Evolutionary conservation across 2,797 vertebrate species (phyloP), one percentile per base, ranked within the genome.

Genomic region (Malacoraja senta): DNA sequence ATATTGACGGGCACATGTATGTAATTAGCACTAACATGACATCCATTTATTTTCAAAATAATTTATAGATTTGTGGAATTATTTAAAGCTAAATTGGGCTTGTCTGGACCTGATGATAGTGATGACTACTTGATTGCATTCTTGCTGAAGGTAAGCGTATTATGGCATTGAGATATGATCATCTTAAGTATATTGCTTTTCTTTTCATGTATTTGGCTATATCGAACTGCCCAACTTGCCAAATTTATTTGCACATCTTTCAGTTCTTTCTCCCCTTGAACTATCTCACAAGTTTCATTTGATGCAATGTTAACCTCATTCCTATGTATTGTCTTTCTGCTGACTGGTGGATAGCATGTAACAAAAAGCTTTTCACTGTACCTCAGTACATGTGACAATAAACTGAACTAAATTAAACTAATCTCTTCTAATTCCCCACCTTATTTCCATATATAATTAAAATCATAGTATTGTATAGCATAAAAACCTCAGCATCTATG

Each of bases 1-100:
- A 10, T 68, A 9, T 32, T 91, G 35, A 76, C 19, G 24, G 88
- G 17, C 9, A 32, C 26, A 86, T 65, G 3, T 44, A 61, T 86
- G 58, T 86, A 63, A 6, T 86, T 86, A 91, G 21, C 35, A 91
- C 32, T 72, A 10, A 91, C 68, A 29, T 72, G 35, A 29, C n/a
- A 53, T 32, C 19, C 24, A 91, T 76, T 91, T 76, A 92, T 24
- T 26, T 92, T 76, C 38, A 74, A 44, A 74, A 29, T 24, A 74
- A 91, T 53, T 53, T 94, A 94, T 94, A 98, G 97, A 94, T 96
- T 97, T 94, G 96, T 96, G 93, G 96, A 97, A 93, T 93, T 97
- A 3, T 97, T 97, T 94, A 97, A 96, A 95, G 94, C 93, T 93
- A 98, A 98, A 94, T 93, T 97, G 94, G 97, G 97, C 86, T 95